Conservation (phyloP, 2,888 invertebrate species). For the Zele albiditarsus region DNA sequence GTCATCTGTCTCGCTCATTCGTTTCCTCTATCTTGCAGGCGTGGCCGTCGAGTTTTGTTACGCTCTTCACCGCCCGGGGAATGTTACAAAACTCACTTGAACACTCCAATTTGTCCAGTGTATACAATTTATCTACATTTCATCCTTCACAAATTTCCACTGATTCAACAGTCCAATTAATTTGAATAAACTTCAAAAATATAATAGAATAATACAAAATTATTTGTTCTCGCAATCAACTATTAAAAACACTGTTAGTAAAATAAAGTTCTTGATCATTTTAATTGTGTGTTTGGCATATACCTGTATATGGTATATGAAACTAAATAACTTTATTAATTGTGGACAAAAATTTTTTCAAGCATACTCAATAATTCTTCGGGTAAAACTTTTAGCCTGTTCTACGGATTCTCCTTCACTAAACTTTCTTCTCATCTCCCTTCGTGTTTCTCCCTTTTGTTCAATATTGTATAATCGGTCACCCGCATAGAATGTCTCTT, state of each 20-base stretch:
- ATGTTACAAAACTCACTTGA: slow-evolving; percentile 13
- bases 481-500: slow-evolving; percentile 49
- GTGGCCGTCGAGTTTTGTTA: slow-evolving; percentile 19
- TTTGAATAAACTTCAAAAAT: neutral
- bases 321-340: slow-evolving; percentile 1
- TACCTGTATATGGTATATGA: neutral
- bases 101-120: neutral
- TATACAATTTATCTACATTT: neutral
- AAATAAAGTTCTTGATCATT: neutral
- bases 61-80: slow-evolving; percentile 24
- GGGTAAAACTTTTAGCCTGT: slow-evolving; percentile 21
- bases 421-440: neutral
- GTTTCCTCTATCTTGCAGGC: slow-evolving; percentile 5
- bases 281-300: neutral
- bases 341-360: slow-evolving; percentile 3
- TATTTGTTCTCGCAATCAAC: neutral
- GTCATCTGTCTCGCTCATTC: slow-evolving; percentile 45
- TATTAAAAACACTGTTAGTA: neutral
- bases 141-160: slow-evolving; percentile 22
- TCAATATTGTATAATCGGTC: slow-evolving; percentile 36
- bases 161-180: neutral
- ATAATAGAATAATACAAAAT: neutral
- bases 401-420: neutral
- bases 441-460: neutral
- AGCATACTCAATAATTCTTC: slow-evolving; percentile 45